Percentiles rank a stretch among this genome's conserved stretches.
phyloP scores from a whole-genome alignment of 2,797 vertebrate genomes.

The Sebastes oblongus region DNA sequence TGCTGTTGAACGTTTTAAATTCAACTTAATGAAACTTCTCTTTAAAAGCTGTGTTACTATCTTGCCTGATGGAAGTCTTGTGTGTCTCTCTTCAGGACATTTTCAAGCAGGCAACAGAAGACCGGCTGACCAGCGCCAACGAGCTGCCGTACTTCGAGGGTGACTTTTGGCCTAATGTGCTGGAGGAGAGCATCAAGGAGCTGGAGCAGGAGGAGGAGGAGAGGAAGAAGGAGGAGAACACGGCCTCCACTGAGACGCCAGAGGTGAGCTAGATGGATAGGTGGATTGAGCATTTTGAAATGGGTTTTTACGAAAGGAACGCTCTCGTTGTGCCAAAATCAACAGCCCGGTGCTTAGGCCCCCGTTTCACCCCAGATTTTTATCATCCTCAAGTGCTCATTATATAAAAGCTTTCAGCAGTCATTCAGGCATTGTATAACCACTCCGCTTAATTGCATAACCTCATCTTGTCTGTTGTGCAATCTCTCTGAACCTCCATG shows the following conservation, averaged over 20 bases:
- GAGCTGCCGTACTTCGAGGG: conserved; percentile 99
- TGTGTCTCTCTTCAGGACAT: conserved; percentile 87
- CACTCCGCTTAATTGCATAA: conserved; percentile 52
- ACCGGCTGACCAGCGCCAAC: conserved; percentile 94
- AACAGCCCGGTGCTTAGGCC: conserved; percentile 3
- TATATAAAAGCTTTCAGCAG: conserved; percentile 43
- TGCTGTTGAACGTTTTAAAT: not conserved
- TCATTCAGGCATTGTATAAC: conserved; percentile 30
- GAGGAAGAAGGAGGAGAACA: conserved; percentile 97
- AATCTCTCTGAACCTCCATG: conserved; percentile 26
- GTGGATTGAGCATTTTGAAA: not conserved
- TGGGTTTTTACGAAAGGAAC: not conserved
- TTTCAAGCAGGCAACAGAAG: conserved; percentile 98
- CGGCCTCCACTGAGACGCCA: conserved; percentile 89
- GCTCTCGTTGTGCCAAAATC: conserved; percentile 13
- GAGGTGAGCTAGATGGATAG: conserved; percentile 83
- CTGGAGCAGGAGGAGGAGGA: conserved; percentile 98
- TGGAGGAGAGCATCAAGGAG: conserved; percentile 99
- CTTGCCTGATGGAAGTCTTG: conserved; percentile 10
- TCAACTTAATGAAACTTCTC: not conserved
- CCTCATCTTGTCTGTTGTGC: conserved; percentile 39
- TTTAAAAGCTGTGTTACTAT: not conserved
- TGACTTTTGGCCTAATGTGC: conserved; percentile 99
- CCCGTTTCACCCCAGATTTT: conserved; percentile 30
- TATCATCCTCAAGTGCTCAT: conserved; percentile 38